Base-by-base conservation (phyloP, 2,888 invertebrate species). In the Bombylius discolor region DNA sequence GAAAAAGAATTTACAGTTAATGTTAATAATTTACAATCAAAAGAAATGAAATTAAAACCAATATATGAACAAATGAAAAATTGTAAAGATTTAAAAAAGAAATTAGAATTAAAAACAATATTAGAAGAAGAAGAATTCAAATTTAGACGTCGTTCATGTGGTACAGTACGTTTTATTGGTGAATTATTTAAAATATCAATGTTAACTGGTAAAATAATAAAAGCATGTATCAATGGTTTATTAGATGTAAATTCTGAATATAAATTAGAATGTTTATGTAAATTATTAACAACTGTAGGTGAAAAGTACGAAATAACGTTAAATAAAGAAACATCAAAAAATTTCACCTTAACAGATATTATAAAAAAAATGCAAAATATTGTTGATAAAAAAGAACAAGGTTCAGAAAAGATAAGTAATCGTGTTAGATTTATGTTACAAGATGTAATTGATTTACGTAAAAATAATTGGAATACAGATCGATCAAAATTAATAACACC, bases 171-270 rank as follows among this genome's bases (percentile, higher is more conserved):
- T 77, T 87, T 82, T 72, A 78, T 78, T 65, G 78, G 93, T 66
- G 94, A 94, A 77, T 77, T 95, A 53, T 94, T 86, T 72, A 94
- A 91, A 72, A 79, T 89, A 64, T 80, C 83, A 65, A 90, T 94
- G 87, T 75, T 94, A 60, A 89, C 87, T 0, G 77, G 81, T 4
- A 85, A 81, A 64, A 92, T 93, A 62, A 94, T 94, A 89, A 79
- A 83, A 57, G 79, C 82, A 63, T 93, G 93, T 71, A 82, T 93
- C 68, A 76, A 77, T 51, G 79, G 84, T 63, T 77, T 93, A 60
- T 76, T 93, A 47, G 78, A 81, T 6, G 80, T 82, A 64, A 77
- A 79, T 52, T 88, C 89, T 67, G 92, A 93, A 70, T 93, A 94
- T 67, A 87, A 85, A 66, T 76, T 92, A 4, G 93, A 94, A 73